Conservation (phyloP, 1,140 invertebrate species). For the Brachionus paranguensis region DNA sequence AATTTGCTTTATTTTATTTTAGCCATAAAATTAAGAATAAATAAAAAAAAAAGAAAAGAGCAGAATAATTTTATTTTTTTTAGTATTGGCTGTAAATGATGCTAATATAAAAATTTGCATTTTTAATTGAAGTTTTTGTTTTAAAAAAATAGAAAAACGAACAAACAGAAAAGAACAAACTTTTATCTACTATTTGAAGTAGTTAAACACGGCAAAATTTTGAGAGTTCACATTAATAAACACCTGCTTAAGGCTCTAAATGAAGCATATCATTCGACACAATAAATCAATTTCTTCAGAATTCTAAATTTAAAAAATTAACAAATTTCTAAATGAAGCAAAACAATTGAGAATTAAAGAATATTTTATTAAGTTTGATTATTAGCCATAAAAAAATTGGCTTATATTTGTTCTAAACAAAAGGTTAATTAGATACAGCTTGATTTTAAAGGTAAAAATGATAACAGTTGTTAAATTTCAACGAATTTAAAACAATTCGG, state of each 20-base stretch:
- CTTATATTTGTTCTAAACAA: neutral
- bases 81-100: neutral
- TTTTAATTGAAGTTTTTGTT: neutral
- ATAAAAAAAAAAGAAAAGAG: neutral
- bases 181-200: neutral
- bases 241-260: neutral
- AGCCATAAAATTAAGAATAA: neutral
- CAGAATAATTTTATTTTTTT: neutral
- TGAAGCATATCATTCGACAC: neutral
- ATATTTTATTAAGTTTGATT: neutral
- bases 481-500: neutral
- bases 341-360: neutral
- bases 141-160: neutral
- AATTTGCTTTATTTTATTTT: neutral
- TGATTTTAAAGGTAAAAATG: conserved; percentile 17
- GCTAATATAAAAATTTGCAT: neutral
- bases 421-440: conserved; percentile 6
- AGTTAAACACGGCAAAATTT: neutral
- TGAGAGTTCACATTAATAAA: neutral
- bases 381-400: conserved; percentile 3
- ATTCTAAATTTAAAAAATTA: neutral
- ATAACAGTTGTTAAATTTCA: conserved; percentile 18
- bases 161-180: neutral
- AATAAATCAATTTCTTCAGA: neutral
- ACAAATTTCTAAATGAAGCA: neutral